Percentiles rank a stretch among this genome's conserved stretches.
These are phyloP conservation scores for Salvelinus fontinalis DNA, from an alignment of 2,113 vertebrate genomes.

Conservation along the genomic window DNA sequence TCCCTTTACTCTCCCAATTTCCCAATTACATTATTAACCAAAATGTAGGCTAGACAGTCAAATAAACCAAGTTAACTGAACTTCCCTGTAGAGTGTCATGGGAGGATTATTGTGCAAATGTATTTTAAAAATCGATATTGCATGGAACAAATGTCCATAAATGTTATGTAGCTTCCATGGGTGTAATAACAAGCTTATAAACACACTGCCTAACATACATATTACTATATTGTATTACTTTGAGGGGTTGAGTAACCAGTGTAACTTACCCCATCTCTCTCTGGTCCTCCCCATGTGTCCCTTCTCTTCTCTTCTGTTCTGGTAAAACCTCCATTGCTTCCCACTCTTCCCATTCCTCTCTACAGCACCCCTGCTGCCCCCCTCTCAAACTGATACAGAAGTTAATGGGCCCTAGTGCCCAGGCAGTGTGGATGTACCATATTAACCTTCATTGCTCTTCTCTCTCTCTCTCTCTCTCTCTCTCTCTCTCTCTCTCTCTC, in stretches of 20 bases:
- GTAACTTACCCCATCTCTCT: slow-evolving; percentile 64
- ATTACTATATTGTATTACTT: background rate
- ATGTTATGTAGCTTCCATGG: background rate
- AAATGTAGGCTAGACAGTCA: too few species aligned
- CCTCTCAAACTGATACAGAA: slow-evolving; percentile 70
- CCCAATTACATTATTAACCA: too few species aligned
- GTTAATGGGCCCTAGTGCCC: slow-evolving; percentile 59
- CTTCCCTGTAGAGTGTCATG: background rate
- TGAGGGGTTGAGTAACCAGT: slow-evolving; percentile 28
- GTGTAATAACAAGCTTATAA: background rate
- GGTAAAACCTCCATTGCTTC: slow-evolving; percentile 34
- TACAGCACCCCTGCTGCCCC: slow-evolving; percentile 70
- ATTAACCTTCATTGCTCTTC: slow-evolving; percentile 45
- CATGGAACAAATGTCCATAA: background rate
- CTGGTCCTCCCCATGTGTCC: slow-evolving; percentile 34
- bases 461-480: background rate
- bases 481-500: background rate
- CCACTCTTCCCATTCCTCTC: slow-evolving; percentile 30
- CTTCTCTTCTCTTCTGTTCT: slow-evolving; percentile 41
- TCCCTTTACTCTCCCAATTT: slow-evolving; percentile 7
- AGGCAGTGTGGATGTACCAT: slow-evolving; percentile 35
- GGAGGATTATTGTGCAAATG: background rate
- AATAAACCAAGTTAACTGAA: background rate
- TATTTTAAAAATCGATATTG: background rate
- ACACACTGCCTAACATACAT: background rate